Evolutionary conservation across 2,113 vertebrate genomes (phyloP), one percentile per base, ranked within the genome.

Genomic region (Hippocampus guttulatus): DNA sequence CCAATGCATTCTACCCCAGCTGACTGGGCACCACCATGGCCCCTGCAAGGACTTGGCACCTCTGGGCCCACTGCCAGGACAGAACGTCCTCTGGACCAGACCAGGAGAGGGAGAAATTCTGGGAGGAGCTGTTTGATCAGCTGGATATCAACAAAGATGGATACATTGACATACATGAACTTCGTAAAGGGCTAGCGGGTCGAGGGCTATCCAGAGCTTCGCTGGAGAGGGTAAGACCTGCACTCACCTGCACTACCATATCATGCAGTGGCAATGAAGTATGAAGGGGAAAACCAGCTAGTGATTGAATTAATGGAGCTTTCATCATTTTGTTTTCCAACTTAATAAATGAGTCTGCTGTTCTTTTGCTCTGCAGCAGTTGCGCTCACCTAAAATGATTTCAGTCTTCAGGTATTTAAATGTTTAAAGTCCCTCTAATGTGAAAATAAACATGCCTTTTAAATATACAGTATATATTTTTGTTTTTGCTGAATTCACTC

Each of bases 131-230:
- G 41, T 96, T 96, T 73, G 88, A 94, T n/a, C 88, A 95, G 83
- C 88, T 96, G 78, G 95, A 96, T 86, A 74, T 94, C 63, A 95
- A 96, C 86, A 93, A 93, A 88, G 94, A 96, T 77, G 95, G 95
- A 74, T 90, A 79, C 64, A 91, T 96, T 74, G 95, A 96, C 74
- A 87, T 95, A 67, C 49, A 78, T 23, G 95, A 96, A 84, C 91
- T 96, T 79, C 87, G 92, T 73, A 85, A 86, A 20, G 94, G 94
- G 3, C 88, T 96, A 85, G 90, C 90, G 1, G 86, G 86, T 12
- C 84, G 91, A 77, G 93, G 95, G 21, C 85, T 92, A 18, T 85
- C 87, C 18, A 81, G 57, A 69, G 45, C 83, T 62, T 84, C 90
- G 3, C 62, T 91, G 15, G 91, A 94, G 72, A 88, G 79, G 88